Evolutionary conservation across 2,113 vertebrate species (phyloP).

Genomic region (Vidua chalybeata): DNA sequence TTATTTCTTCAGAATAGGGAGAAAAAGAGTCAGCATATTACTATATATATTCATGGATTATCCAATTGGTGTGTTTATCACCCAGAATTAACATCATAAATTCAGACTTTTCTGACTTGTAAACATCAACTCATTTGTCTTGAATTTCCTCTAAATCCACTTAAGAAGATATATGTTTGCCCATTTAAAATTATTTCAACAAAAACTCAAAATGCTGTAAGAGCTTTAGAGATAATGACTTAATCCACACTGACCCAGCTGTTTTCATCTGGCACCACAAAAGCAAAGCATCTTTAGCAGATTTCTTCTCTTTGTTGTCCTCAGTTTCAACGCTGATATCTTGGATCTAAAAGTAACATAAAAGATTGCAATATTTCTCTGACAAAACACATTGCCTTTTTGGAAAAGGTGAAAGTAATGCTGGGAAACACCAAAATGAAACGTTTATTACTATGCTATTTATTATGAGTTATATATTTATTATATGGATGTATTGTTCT

Average conservation of each 20-base stretch:
- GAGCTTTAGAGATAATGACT: background rate
- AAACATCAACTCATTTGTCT: background rate
- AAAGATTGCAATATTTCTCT: background rate
- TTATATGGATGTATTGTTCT: background rate
- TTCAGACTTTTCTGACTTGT: background rate
- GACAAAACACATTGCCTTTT: background rate
- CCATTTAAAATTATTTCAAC: constrained; percentile 2
- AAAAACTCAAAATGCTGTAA: background rate
- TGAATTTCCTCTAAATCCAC: background rate
- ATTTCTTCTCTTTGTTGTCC: constrained; percentile 97
- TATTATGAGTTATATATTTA: background rate
- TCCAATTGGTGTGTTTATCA: background rate
- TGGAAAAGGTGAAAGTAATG: background rate
- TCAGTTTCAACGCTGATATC: constrained; percentile 97
- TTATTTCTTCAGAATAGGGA: background rate
- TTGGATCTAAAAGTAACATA: constrained; percentile 84
- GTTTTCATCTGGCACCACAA: constrained; percentile 99
- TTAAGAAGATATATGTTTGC: background rate
- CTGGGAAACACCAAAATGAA: background rate
- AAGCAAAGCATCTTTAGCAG: constrained; percentile 94
- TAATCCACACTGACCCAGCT: constrained; percentile 85
- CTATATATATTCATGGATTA: background rate
- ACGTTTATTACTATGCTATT: background rate
- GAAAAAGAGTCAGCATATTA: background rate
- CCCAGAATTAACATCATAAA: background rate